Evolutionary conservation across 2,797 vertebrate genomes (phyloP).

Genomic region (Amblyopsis hoosieri): DNA sequence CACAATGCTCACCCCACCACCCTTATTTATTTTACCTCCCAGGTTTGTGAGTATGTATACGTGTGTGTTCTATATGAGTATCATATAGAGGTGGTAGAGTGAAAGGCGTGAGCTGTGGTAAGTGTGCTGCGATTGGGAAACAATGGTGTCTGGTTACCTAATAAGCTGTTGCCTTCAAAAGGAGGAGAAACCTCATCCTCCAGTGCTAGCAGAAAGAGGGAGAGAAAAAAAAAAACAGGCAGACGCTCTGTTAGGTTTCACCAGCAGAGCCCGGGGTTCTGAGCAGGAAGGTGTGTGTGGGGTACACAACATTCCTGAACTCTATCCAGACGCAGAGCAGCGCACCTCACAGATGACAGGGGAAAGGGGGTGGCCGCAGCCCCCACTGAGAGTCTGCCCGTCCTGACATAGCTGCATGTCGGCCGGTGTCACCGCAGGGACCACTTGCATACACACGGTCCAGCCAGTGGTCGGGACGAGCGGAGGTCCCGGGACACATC

Average conservation of each 20-base stretch:
- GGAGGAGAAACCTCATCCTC: slow-evolving; percentile 75
- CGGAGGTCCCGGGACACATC: slow-evolving; percentile 4
- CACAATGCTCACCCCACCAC: no score
- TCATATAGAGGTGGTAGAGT: slow-evolving; percentile 25
- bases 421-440: slow-evolving; percentile 62
- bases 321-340: slow-evolving; percentile 80
- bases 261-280: slow-evolving; percentile 60
- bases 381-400: slow-evolving; percentile 56
- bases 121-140: slow-evolving; percentile 81
- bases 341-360: slow-evolving; percentile 76
- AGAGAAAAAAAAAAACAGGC: slow-evolving; percentile 47
- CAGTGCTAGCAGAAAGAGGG: background rate
- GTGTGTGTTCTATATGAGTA: slow-evolving; percentile 18
- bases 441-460: slow-evolving; percentile 1
- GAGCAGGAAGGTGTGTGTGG: background rate
- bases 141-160: slow-evolving; percentile 82
- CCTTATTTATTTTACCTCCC: background rate
- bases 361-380: slow-evolving; percentile 58
- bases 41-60: background rate
- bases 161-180: slow-evolving; percentile 81
- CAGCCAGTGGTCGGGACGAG: background rate
- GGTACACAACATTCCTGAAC: slow-evolving; percentile 71
- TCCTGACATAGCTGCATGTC: slow-evolving; percentile 74
- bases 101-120: slow-evolving; percentile 62
- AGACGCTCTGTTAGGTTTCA: slow-evolving; percentile 71